Base-by-base conservation (phyloP, 2,888 invertebrate species). In the Pherbina coryleti region DNA sequence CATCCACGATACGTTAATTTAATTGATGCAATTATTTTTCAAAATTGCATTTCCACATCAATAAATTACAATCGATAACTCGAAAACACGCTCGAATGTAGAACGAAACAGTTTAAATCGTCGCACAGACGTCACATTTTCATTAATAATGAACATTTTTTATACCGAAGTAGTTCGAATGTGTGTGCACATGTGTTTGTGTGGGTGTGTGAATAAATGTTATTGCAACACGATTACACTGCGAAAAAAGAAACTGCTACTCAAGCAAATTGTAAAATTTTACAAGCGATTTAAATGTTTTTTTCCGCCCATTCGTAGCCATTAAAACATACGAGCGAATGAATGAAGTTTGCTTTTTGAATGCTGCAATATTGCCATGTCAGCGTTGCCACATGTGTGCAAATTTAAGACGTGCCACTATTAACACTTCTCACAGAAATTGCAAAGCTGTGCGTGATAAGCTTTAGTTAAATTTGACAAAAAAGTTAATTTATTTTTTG, bases 1-100 rank as follows among this genome's bases (percentile, higher is more conserved):
- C 60, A 25, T 11, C 11, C 11, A 44, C 44, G n/a, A 55, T 55
- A 9, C 55, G 5, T 55, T 55, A 19, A 31, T 62, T 53, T 75
- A 75, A 75, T 75, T 67, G 75, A 14, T 22, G 66, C 66, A 66
- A 75, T 75, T 75, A 75, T 75, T 75, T 22, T 55, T 67, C 8
- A 19, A 62, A 75, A 75, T 75, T 66, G 25, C 67, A 53, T 75
- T 67, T 53, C 60, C 34, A 34, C 34, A 19, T 7, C 53, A 67
- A 67, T 67, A 66, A 75, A 67, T 67, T 44, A 37, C 67, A 53
- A 53, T 55, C 75, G 75, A 67, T 67, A 75, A 75, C 55, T 53
- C 67, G 75, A 49, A 31, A 44, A 62, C 62, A 60, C 8, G 28
- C 28, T 28, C n/a, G n/a, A 7, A 51, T 14, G 7, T 7, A 51